Evolutionary conservation across 2,797 vertebrate species (phyloP), one percentile per base, ranked within the genome.

Genomic region (Adrianichthys oophorus): DNA sequence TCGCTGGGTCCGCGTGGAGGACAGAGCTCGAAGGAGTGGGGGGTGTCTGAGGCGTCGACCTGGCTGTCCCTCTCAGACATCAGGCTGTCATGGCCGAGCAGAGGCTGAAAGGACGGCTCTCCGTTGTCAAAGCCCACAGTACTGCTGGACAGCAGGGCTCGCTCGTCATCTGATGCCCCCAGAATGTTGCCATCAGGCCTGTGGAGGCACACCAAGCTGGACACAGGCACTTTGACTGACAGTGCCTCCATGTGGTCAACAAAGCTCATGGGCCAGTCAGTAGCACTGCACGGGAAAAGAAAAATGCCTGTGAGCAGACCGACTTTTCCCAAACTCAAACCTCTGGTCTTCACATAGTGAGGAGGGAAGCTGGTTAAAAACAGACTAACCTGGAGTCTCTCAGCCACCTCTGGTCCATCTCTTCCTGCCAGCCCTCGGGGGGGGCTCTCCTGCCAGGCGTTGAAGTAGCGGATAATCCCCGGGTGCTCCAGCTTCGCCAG

Each of bases 381-480:
- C 14, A 0, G 18, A 21, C 68, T 45, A 86, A 99, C 96, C 95
- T 96, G 85, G 92, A 83, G 18, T 98, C 98, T 79, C 96, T 97
- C 37, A 98, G 88, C 95, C 95, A 98, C 70, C 96, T 92, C 78
- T 94, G 92, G 88, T 99, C 98, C 96, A 97, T 98, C 79, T 94
- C 93, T 67, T 99, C 97, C 78, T 99, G 98, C 98, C 98, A 99
- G 65, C 95, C 92, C 72, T 97, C 95, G 0, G 97, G 97, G 97
- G 0, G 98, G 98, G 50, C 94, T 94, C 88, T 99, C 98, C 82
- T 98, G 92, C 98, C 98, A 99, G 0, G 98, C 96, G n/a, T 99
- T 98, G 85, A 99, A 99, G 75, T 99, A 99, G 16, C 98, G 95
- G 68, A 99, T 98, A 44, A 99, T 98, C 46, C 97, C 97, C 0